Evolutionary conservation across 1,140 invertebrate genomes (phyloP), one percentile per base, ranked within the genome.

Genomic region (Schlechtendalia chinensis): DNA sequence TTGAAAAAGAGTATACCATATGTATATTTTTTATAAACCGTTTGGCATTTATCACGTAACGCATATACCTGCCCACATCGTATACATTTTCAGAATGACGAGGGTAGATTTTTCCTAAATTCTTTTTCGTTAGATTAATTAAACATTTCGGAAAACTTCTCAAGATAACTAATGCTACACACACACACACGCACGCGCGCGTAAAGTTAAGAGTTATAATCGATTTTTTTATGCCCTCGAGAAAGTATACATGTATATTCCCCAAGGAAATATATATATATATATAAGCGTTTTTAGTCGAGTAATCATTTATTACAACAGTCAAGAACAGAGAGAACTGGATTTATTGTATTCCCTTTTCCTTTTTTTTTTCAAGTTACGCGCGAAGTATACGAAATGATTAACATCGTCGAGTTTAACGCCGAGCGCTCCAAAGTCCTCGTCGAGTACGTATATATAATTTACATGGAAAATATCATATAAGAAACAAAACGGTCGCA

Each of bases 261-360:
- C 63, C 63, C 11, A 29, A 45, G 32, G 63, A 67, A 67, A 67
- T 5, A 5, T 29, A 67, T 39, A n/a, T 16, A 63, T 16, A 4
- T 11, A 67, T 39, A 39, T 39, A 39, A 39, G 32, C 16, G 12
- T 67, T 39, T 54, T 67, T 67, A 67, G 19, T 67, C 32, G 63
- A 5, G 63, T 67, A 45, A 67, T 67, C 63, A 67, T 67, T 67
- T 67, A 67, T 67, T 67, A 67, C 32, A 45, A 67, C 32, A 45
- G n/a, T 45, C 63, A 67, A 39, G 12, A 67, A 45, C 63, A 67
- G 32, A 69, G 39, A 10, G 22, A 22, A 69, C 65, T 69, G n/a
- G n/a, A 69, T 69, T 47, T 69, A n/a, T 6, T 47, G 14, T 5
- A 5, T 69, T 69, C n/a, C n/a, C n/a, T n/a, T n/a, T n/a, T n/a